phyloP scores from a whole-genome alignment of 2,888 invertebrate genomes.

The Helobdella robusta region DNA sequence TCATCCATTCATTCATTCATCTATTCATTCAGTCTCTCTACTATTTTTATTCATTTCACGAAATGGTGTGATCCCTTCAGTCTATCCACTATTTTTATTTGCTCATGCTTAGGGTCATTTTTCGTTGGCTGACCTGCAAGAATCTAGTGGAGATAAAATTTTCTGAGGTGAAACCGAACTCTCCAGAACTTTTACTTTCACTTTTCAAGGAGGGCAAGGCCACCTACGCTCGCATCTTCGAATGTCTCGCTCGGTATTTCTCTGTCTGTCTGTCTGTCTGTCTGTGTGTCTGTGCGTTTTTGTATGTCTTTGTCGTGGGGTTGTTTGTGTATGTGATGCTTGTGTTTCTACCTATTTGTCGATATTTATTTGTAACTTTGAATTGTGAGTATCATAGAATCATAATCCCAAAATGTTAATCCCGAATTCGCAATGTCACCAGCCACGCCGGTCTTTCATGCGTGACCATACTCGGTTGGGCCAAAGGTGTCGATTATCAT shows the following conservation, averaged over 20 bases:
- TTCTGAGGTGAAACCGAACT: constrained; percentile 41
- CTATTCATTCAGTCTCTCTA: neutral
- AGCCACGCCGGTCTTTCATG: constrained; percentile 96
- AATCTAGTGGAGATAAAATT: constrained; percentile 48
- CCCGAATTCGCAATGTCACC: constrained; percentile 37
- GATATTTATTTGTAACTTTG: neutral
- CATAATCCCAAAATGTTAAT: neutral
- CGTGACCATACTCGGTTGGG: constrained; percentile 95
- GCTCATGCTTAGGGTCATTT: constrained; percentile 42
- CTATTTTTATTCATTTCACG: neutral
- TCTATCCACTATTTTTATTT: neutral
- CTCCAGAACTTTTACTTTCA: constrained; percentile 46
- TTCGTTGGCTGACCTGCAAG: constrained; percentile 50
- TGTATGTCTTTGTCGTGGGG: too few species aligned
- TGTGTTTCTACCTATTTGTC: neutral
- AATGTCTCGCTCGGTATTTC: constrained; percentile 45
- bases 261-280: too few species aligned
- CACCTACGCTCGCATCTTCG: constrained; percentile 49
- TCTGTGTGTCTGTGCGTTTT: too few species aligned
- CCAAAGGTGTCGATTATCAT: constrained; percentile 95
- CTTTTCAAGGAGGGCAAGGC: constrained; percentile 48
- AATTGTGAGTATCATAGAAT: neutral
- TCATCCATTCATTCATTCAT: neutral
- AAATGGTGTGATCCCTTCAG: too few species aligned
- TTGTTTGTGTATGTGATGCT: too few species aligned